These are phyloP conservation scores for Alaudala cheleensis DNA, from an alignment of 2,113 vertebrate species.

Conservation along the genomic window DNA sequence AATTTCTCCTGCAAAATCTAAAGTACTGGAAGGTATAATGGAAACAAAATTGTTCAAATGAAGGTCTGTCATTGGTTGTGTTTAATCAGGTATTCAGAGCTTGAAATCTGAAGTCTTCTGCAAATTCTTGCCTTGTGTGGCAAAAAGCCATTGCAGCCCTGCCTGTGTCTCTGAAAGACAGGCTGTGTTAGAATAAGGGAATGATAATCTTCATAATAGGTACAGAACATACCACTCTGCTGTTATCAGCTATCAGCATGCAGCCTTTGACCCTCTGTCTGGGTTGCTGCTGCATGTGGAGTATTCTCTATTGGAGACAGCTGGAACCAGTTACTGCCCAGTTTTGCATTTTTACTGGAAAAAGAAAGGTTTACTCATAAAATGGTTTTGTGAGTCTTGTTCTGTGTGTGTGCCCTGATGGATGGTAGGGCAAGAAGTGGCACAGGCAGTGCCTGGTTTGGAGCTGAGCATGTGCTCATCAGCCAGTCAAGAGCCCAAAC, in stretches of 20 bases:
- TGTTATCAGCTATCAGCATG: background rate
- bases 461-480: accelerated
- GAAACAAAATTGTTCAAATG: background rate
- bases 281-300: background rate
- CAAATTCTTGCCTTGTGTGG: background rate
- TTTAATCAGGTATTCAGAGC: background rate
- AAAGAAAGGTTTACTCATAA: background rate
- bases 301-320: background rate
- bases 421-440: background rate
- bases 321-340: background rate
- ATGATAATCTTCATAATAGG: background rate
- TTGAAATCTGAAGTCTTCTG: background rate
- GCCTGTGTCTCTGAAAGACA: background rate
- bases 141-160: background rate
- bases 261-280: background rate
- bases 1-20: background rate
- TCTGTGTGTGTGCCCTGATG: background rate
- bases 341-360: background rate
- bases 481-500: background rate
- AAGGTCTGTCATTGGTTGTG: background rate
- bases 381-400: background rate
- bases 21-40: background rate
- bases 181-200: background rate
- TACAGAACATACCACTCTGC: background rate
- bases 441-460: background rate